Evolutionary conservation across 2,113 vertebrate species (phyloP), one percentile per base, ranked within the genome.

Genomic region (Ciconia stormi): DNA sequence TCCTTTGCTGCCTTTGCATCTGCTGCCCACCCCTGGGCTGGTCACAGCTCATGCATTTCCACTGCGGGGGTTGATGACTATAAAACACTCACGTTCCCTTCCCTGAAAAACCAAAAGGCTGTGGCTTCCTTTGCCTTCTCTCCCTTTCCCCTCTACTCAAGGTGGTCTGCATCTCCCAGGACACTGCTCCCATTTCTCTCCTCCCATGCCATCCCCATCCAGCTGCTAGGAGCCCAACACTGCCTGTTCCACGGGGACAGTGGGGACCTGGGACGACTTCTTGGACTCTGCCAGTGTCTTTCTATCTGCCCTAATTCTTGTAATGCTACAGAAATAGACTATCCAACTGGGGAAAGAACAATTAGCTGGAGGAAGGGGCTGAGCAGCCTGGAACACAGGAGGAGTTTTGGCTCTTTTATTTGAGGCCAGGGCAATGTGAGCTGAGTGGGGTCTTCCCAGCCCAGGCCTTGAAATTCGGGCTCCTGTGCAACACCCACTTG

Each of bases 311-410:
- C 74, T 90, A 94, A 83, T 78, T 95, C 92, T 87, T 83, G 32
- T 61, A 49, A 72, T 87, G 56, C 92, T 98, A 89, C 95, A 95
- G 95, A 98, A 93, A 93, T 94, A 97, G 90, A 95, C 95, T 95
- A 90, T 95, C 91, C 83, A 71, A 58, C 94, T 89, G 96, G 92
- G 84, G 90, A 96, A 84, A 93, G 87, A 97, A 95, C 90, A 95
- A 52, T 91, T 93, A 96, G 70, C 90, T 90, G 82, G 72, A 73
- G 94, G 84, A 96, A 77, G 65, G 70, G 71, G 42, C 59, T 84
- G 80, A 91, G 47, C 89, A 76, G 80, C 66, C 90, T 76, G 21
- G 82, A 97, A 90, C 74, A 69, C 27, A 52, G 74, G 40, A 93
- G 83, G 63, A 83, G 49, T 65, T 96, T 95, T 11, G 17, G 70